A percentile compares a stretch with the other conserved stretches of the same genome.
Evolutionary conservation across 2,888 invertebrate genomes (phyloP).

Genomic region (Gnatocerus cornutus): DNA sequence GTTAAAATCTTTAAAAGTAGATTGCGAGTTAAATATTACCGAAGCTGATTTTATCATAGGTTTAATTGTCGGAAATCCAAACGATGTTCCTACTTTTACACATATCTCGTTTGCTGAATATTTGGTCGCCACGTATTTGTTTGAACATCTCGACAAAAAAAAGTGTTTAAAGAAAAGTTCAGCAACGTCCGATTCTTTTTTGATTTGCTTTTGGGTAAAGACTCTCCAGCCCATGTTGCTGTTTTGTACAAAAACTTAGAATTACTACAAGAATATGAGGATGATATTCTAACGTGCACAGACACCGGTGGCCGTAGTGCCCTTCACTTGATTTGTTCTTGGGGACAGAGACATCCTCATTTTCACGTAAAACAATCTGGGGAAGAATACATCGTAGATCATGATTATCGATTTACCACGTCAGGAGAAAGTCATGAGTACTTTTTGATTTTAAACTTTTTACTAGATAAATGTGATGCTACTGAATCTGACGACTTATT

Average conservation of each 20-base stretch:
- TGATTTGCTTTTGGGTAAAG: constrained; percentile 11
- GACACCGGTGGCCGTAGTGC: background rate
- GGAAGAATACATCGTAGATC: no score
- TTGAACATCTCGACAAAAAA: background rate
- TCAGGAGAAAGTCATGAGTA: no score
- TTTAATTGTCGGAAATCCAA: background rate
- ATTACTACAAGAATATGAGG: background rate
- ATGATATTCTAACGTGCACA: background rate
- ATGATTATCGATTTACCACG: no score
- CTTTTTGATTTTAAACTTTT: no score
- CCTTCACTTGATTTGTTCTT: constrained; percentile 4
- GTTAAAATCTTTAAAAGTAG: background rate
- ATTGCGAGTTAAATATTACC: background rate
- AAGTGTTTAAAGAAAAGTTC: background rate
- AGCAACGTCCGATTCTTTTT: constrained; percentile 14
- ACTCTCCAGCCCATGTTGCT: constrained; percentile 19
- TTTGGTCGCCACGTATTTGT: constrained; percentile 18
- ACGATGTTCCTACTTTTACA: background rate
- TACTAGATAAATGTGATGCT: no score
- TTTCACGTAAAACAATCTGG: no score
- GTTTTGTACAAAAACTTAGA: constrained; percentile 9
- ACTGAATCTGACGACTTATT: no score
- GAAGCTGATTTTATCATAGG: no score
- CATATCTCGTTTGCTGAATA: constrained; percentile 15
- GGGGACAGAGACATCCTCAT: background rate